A percentile compares a stretch with the other conserved stretches of the same genome.
phyloP scores from a whole-genome alignment of 2,888 invertebrate species.

The Geotrupes spiniger region DNA sequence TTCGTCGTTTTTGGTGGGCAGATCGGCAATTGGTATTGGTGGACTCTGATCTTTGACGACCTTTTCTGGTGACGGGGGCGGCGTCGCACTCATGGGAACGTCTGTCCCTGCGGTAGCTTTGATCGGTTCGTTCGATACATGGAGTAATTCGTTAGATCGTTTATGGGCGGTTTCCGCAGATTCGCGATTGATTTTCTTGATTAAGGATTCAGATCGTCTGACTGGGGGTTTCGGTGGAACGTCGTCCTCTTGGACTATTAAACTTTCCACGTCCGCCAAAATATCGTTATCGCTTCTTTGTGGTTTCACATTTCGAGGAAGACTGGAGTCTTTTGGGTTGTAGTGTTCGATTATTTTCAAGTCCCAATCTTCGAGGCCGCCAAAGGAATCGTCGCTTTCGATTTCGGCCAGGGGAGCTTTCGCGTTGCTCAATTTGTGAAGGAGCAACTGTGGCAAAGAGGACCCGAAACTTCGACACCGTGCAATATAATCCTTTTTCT shows the following conservation, averaged over 20 bases:
- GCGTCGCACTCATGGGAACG: slow-evolving; percentile 30
- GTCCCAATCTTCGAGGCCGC: slow-evolving; percentile 54
- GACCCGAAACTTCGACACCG: slow-evolving; percentile 52
- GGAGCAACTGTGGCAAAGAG: slow-evolving; percentile 48
- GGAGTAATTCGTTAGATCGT: slow-evolving; percentile 19
- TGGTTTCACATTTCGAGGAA: slow-evolving; percentile 39
- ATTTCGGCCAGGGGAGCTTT: slow-evolving; percentile 43
- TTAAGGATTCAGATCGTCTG: slow-evolving; percentile 40
- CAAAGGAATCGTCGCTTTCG: slow-evolving; percentile 52
- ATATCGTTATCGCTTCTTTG: slow-evolving; percentile 33
- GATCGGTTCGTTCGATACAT: no score
- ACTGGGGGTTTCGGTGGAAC: slow-evolving; percentile 37
- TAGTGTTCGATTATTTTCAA: slow-evolving; percentile 51
- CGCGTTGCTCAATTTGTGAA: slow-evolving; percentile 44
- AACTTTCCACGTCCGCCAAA: slow-evolving; percentile 41
- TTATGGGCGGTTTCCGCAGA: slow-evolving; percentile 29
- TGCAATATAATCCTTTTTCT: slow-evolving; percentile 44
- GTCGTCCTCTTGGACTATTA: slow-evolving; percentile 40
- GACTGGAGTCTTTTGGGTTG: slow-evolving; percentile 48
- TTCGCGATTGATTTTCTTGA: slow-evolving; percentile 40
- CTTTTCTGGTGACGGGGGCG: slow-evolving; percentile 38
- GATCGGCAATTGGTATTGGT: slow-evolving; percentile 15
- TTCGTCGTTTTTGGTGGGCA: slow-evolving; percentile 33
- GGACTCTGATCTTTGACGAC: slow-evolving; percentile 14
- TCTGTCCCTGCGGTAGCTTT: no score